These are phyloP conservation scores for Anniella stebbinsi DNA, from an alignment of 2,797 vertebrate species.

Conservation along the genomic window DNA sequence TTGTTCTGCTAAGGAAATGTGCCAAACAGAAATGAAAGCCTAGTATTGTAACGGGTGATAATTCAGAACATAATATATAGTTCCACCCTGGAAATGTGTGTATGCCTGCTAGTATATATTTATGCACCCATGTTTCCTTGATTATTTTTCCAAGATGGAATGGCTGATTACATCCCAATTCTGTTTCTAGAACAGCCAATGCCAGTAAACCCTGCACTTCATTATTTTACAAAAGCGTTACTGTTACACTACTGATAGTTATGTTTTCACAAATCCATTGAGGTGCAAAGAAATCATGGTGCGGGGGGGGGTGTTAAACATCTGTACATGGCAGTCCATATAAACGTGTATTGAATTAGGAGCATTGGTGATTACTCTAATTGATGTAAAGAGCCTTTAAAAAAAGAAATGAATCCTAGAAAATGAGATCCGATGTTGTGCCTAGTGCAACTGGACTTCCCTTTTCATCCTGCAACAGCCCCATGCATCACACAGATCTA, in stretches of 20 bases:
- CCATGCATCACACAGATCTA: background rate
- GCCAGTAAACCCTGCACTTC: slow-evolving; percentile 25
- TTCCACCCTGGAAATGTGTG: slow-evolving; percentile 11
- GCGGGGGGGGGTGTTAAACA: slow-evolving; percentile 42
- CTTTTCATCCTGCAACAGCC: background rate
- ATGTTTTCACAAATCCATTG: slow-evolving; percentile 48
- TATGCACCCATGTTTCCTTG: background rate
- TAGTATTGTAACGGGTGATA: background rate
- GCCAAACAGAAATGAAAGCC: background rate
- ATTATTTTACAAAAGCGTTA: background rate
- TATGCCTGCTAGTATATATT: background rate
- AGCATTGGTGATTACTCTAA: background rate
- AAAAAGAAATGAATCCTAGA: slow-evolving; percentile 33
- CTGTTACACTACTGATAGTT: background rate
- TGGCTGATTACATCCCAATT: slow-evolving; percentile 6
- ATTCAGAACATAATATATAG: slow-evolving; percentile 2
- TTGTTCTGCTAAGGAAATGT: slow-evolving; percentile 13
- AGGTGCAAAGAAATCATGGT: slow-evolving; percentile 19
- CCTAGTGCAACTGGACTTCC: background rate
- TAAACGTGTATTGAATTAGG: slow-evolving; percentile 34
- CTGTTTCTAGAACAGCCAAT: background rate
- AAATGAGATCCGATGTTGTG: slow-evolving; percentile 18
- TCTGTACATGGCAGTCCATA: slow-evolving; percentile 28
- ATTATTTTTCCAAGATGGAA: slow-evolving; percentile 33
- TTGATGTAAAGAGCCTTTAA: slow-evolving; percentile 39